These are phyloP conservation scores for Botrylloides violaceus DNA, from an alignment of 23 tunicate species.

Conservation along the genomic window DNA sequence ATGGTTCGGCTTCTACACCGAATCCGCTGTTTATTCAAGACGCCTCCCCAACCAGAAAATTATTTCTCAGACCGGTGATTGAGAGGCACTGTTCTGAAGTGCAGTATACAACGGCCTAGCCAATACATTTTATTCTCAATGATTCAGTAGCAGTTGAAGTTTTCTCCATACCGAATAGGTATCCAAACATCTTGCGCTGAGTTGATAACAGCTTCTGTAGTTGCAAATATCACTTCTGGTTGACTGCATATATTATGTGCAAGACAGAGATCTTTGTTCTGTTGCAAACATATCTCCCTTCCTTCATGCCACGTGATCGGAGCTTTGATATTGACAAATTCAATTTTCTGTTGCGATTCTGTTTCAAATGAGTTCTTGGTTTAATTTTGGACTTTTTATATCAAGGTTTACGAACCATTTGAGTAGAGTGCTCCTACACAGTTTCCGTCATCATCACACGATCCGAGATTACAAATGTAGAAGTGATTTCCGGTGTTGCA, in stretches of 20 bases:
- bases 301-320: slow-evolving; percentile 16
- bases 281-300: slow-evolving; percentile 12
- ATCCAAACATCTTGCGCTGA: neutral
- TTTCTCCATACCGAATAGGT: slow-evolving; percentile 15
- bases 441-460: neutral
- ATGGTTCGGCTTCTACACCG: too few relatives aligned
- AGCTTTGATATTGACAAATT: neutral
- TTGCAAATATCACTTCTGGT: neutral
- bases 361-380: neutral
- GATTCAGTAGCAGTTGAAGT: too few relatives aligned
- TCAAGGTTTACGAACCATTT: neutral
- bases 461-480: slow-evolving; percentile 21
- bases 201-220: neutral
- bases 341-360: slow-evolving; percentile 1
- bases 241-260: neutral
- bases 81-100: too few relatives aligned
- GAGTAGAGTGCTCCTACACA: neutral
- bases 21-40: too few relatives aligned
- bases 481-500: neutral
- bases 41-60: too few relatives aligned
- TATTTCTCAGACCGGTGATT: too few relatives aligned
- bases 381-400: too few relatives aligned
- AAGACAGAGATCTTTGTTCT: slow-evolving; percentile 4
- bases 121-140: too few relatives aligned
- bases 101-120: too few relatives aligned